Conservation (phyloP, 2,797 vertebrate species). For the Ctenopoma multispine region DNA sequence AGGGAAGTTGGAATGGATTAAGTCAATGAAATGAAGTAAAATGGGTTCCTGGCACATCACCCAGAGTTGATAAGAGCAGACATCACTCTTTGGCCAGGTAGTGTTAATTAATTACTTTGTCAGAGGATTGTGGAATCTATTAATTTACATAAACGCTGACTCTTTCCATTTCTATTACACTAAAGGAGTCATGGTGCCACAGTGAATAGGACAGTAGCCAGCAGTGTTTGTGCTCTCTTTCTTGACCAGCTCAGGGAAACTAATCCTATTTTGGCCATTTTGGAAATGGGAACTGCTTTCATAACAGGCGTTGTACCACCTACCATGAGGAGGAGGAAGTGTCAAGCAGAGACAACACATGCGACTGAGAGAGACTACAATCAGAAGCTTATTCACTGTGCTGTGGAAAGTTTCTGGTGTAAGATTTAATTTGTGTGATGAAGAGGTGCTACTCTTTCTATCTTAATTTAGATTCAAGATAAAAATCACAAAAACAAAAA, state of each 20-base stretch:
- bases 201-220: constrained; percentile 18
- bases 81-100: not conserved
- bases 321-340: constrained; percentile 76
- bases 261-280: constrained; percentile 49
- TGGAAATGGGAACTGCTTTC: constrained; percentile 68
- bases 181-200: constrained; percentile 3
- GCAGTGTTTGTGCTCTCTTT: constrained; percentile 31
- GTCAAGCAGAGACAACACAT: constrained; percentile 82
- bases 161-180: not conserved
- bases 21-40: constrained; percentile 1
- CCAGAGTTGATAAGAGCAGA: not conserved
- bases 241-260: constrained; percentile 38
- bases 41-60: not conserved
- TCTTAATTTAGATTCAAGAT: no score
- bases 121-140: constrained; percentile 1
- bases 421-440: constrained; percentile 17
- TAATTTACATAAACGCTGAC: not conserved
- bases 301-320: constrained; percentile 74
- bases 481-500: no score
- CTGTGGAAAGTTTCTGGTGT: constrained; percentile 34
- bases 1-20: not conserved
- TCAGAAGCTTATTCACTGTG: constrained; percentile 42
- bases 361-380: constrained; percentile 60
- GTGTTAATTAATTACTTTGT: constrained; percentile 1
- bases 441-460: constrained; percentile 13